Conservation (phyloP, 1,140 invertebrate species). For the Microplitis demolitor region DNA sequence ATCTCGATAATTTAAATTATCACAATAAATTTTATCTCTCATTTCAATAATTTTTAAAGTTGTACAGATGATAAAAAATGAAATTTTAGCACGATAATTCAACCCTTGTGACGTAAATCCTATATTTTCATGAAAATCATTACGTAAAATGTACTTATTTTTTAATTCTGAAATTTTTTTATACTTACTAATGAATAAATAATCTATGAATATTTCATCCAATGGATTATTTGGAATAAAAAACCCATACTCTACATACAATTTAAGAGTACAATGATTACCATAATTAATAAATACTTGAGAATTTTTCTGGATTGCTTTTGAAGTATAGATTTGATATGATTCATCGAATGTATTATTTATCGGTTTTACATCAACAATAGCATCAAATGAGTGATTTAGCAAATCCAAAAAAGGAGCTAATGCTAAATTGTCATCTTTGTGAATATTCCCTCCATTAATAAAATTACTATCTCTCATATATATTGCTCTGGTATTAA, state of each 20-base stretch:
- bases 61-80: slow-evolving; percentile 51
- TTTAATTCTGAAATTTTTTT: slow-evolving; percentile 47
- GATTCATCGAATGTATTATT: slow-evolving; percentile 50
- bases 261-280: slow-evolving; percentile 69
- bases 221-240: slow-evolving; percentile 66
- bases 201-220: slow-evolving; percentile 64
- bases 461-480: slow-evolving; percentile 54
- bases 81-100: slow-evolving; percentile 61
- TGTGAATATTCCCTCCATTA: slow-evolving; percentile 50
- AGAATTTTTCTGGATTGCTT: slow-evolving; percentile 58
- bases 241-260: slow-evolving; percentile 80
- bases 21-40: slow-evolving; percentile 47
- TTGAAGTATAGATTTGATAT: slow-evolving; percentile 65
- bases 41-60: slow-evolving; percentile 37
- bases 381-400: slow-evolving; percentile 70
- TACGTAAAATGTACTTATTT: slow-evolving; percentile 61
- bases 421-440: slow-evolving; percentile 68
- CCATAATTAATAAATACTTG: slow-evolving; percentile 82
- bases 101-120: slow-evolving; percentile 63
- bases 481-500: slow-evolving; percentile 78
- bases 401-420: slow-evolving; percentile 81
- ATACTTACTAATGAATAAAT: slow-evolving; percentile 56
- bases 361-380: slow-evolving; percentile 61
- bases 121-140: slow-evolving; percentile 60
- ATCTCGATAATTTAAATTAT: slow-evolving; percentile 44